Evolutionary conservation across 2,888 invertebrate genomes (phyloP).

Genomic region (Clunio marinus): DNA sequence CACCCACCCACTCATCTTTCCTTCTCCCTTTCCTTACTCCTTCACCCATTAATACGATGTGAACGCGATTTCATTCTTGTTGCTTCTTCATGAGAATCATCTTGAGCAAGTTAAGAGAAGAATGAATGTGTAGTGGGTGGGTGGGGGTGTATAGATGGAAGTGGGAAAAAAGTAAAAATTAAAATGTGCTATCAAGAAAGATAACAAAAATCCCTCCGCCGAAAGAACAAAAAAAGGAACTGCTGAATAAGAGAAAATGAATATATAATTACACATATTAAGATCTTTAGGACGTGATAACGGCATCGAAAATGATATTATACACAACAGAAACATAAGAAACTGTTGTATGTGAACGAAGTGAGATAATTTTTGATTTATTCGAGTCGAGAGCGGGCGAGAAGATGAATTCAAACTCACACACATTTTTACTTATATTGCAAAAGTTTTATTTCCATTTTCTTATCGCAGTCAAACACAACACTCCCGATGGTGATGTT

Average conservation of each 20-base stretch:
- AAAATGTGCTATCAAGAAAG: neutral
- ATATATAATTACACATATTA: conserved; percentile 37
- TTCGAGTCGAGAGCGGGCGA: neutral
- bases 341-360: neutral
- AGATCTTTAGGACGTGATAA: conserved; percentile 14
- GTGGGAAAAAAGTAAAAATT: neutral
- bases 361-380: conserved; percentile 35
- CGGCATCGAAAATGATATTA: conserved; percentile 21
- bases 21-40: no score
- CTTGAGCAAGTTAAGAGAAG: neutral
- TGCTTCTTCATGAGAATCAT: conserved; percentile 3
- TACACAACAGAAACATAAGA: conserved; percentile 6
- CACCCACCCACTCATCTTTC: conserved; percentile 5
- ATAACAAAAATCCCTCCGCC: conserved; percentile 1
- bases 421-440: conserved; percentile 28
- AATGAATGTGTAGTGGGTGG: neutral
- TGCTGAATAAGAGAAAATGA: conserved; percentile 27
- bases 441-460: conserved; percentile 35
- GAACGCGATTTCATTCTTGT: conserved; percentile 18
- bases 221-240: neutral
- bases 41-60: neutral
- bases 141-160: neutral
- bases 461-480: conserved; percentile 24
- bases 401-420: conserved; percentile 22
- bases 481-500: conserved; percentile 4